A percentile compares a stretch with the other conserved stretches of the same genome.
phyloP scores from a whole-genome alignment of 1,140 invertebrate genomes.

The Drosophila simulans region DNA sequence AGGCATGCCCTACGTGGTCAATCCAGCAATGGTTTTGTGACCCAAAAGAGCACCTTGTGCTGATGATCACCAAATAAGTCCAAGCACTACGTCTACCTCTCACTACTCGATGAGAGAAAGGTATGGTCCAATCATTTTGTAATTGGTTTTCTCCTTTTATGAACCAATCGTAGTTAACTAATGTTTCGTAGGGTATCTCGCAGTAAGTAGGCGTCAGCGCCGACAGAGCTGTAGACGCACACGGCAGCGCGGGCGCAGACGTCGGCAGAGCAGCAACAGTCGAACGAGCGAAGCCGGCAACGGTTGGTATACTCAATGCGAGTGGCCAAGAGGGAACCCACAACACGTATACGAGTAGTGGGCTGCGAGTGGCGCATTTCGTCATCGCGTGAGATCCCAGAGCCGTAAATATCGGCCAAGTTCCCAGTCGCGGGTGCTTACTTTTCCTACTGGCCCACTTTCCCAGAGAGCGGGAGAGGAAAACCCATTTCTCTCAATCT shows the following conservation, averaged over 20 bases:
- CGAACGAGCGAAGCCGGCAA: slow-evolving; percentile 15
- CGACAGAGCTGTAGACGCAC: slow-evolving; percentile 10
- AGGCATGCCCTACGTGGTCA: neutral
- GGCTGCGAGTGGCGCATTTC: slow-evolving; percentile 46
- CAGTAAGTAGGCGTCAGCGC: slow-evolving; percentile 38
- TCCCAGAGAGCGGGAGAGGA: slow-evolving; percentile 19
- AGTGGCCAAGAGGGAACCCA: slow-evolving; percentile 13
- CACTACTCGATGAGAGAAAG: too few relatives aligned
- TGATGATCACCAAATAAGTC: neutral
- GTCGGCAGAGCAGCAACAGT: slow-evolving; percentile 41
- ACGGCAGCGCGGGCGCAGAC: neutral
- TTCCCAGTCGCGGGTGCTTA: slow-evolving; percentile 18
- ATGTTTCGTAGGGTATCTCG: slow-evolving; percentile 22
- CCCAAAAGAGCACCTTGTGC: neutral
- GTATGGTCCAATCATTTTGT: neutral
- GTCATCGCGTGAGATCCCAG: slow-evolving; percentile 57
- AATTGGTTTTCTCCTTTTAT: neutral
- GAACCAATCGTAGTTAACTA: neutral
- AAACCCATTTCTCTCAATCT: slow-evolving; percentile 18
- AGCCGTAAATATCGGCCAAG: slow-evolving; percentile 56
- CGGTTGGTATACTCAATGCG: slow-evolving; percentile 21
- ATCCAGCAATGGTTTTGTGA: neutral
- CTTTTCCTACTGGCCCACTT: slow-evolving; percentile 38
- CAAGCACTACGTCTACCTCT: too few relatives aligned
- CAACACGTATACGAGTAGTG: slow-evolving; percentile 38